A percentile compares a stretch with the other conserved stretches of the same genome.
Evolutionary conservation across 1,140 invertebrate species (phyloP).

Genomic region (Pogonus chalceus): DNA sequence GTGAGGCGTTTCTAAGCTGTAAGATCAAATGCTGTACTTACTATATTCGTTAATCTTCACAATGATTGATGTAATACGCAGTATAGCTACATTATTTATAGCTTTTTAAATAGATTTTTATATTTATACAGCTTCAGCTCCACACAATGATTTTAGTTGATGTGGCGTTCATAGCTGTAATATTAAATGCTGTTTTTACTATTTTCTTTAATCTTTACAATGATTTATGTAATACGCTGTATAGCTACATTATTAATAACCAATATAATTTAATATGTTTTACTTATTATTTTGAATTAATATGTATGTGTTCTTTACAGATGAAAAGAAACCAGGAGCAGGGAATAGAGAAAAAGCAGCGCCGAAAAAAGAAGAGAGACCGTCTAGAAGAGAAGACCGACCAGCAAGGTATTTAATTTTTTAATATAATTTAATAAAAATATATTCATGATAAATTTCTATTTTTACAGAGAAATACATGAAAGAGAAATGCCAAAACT

Average conservation of each 20-base stretch:
- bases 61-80: no score
- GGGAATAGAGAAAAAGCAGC: not conserved
- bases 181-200: not conserved
- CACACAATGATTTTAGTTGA: slow-evolving; percentile 1
- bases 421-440: slow-evolving; percentile 1
- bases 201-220: not conserved
- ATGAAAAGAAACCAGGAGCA: slow-evolving; percentile 7
- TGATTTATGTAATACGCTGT: slow-evolving; percentile 5
- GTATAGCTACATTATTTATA: no score
- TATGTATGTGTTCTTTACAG: not conserved
- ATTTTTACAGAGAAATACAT: slow-evolving; percentile 22
- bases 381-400: slow-evolving; percentile 9
- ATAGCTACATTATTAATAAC: not conserved
- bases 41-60: no score
- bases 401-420: slow-evolving; percentile 7
- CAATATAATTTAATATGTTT: not conserved
- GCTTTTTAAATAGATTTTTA: no score
- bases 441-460: slow-evolving; percentile 6
- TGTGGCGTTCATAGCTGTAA: not conserved
- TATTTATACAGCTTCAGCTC: not conserved
- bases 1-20: no score
- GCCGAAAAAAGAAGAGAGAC: slow-evolving; percentile 7
- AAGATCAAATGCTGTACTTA: no score
- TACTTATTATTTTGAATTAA: not conserved
- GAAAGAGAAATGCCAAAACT: slow-evolving; percentile 32